Conservation (phyloP, 2,888 invertebrate species). For the Platerodrilus igneus region DNA sequence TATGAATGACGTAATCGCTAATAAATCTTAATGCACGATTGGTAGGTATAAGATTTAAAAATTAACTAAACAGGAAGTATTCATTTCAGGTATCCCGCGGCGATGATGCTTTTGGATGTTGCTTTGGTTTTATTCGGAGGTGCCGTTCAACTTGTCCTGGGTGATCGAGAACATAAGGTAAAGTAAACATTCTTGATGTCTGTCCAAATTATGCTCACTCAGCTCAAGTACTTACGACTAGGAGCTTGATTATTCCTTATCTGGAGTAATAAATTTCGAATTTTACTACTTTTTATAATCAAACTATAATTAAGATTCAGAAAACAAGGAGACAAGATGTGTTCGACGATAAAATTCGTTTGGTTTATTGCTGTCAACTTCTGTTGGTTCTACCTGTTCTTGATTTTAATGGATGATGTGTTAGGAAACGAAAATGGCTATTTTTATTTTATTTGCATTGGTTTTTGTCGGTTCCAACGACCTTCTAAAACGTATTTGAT, state of each 20-base stretch:
- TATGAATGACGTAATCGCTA: conserved; percentile 23
- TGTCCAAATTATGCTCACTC: neutral
- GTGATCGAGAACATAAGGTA: conserved; percentile 39
- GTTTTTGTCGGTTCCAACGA: too few relatives aligned
- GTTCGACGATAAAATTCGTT: conserved; percentile 12
- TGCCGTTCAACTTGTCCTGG: conserved; percentile 24
- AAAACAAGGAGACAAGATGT: conserved; percentile 15
- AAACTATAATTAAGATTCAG: conserved; percentile 14
- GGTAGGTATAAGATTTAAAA: conserved; percentile 9
- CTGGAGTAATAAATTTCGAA: neutral
- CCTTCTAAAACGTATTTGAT: too few relatives aligned
- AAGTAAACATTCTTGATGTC: conserved; percentile 6
- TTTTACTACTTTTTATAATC: conserved; percentile 11
- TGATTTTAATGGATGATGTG: too few relatives aligned
- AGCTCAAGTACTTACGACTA: neutral
- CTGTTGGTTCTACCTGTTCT: neutral
- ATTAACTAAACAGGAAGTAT: conserved; percentile 22
- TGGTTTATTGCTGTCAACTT: neutral
- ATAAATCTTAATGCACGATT: conserved; percentile 14
- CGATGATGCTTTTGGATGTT: conserved; percentile 19
- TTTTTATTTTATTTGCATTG: too few relatives aligned
- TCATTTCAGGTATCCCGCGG: conserved; percentile 27
- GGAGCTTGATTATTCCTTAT: neutral
- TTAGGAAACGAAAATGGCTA: too few relatives aligned
- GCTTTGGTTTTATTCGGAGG: conserved; percentile 28